phyloP scores from a whole-genome alignment of 1,140 invertebrate genomes.

The Drosophila trapezifrons region DNA sequence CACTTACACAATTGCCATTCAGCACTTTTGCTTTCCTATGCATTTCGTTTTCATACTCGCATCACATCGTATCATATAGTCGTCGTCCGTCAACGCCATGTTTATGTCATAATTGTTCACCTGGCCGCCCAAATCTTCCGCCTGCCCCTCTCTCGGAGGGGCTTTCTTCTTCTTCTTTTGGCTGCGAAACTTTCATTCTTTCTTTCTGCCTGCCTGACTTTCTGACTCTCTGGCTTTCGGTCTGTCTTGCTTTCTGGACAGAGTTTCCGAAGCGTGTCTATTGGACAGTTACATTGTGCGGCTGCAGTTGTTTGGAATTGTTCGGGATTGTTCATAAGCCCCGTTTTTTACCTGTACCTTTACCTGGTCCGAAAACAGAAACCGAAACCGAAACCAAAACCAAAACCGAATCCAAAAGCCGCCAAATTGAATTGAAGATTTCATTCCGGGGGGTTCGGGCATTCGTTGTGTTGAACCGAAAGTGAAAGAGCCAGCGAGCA shows the following conservation, averaged over 20 bases:
- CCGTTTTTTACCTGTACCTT: neutral
- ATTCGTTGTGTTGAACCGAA: constrained; percentile 24
- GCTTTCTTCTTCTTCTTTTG: constrained; percentile 63
- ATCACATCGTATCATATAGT: constrained; percentile 1
- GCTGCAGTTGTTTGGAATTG: constrained; percentile 16
- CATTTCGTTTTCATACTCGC: constrained; percentile 60
- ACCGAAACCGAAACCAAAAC: neutral
- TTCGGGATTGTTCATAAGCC: constrained; percentile 19
- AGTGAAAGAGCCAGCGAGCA: constrained; percentile 35
- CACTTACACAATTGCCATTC: constrained; percentile 64
- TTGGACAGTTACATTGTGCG: constrained; percentile 51
- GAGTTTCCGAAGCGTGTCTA: constrained; percentile 57
- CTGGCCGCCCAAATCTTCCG: constrained; percentile 19
- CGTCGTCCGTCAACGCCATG: constrained; percentile 25
- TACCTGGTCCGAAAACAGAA: neutral
- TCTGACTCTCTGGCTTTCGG: constrained; percentile 16
- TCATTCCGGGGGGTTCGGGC: constrained; percentile 16
- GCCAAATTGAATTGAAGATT: constrained; percentile 27
- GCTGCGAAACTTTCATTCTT: constrained; percentile 65
- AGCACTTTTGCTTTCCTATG: constrained; percentile 72
- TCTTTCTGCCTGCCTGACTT: constrained; percentile 37
- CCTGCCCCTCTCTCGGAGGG: neutral
- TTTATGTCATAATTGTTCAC: constrained; percentile 73
- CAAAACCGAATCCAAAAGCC: constrained; percentile 7
- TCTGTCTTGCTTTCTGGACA: constrained; percentile 25